phyloP scores from a whole-genome alignment of 2,113 vertebrate genomes.

The Scomber japonicus region DNA sequence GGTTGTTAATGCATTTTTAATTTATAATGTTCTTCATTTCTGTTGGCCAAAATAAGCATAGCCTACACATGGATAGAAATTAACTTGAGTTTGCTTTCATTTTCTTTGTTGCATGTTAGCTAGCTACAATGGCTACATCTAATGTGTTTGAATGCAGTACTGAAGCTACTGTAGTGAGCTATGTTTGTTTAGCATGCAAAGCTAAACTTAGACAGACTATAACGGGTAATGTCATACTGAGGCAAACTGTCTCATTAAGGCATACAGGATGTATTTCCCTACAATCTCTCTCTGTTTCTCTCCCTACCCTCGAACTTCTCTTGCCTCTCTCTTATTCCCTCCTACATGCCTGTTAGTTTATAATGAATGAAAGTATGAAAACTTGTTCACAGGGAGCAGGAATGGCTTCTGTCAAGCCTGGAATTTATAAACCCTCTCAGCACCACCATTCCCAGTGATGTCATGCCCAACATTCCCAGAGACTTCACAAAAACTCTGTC shows the following conservation, averaged over 20 bases:
- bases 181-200: background rate
- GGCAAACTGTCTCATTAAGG: background rate
- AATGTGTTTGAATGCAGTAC: background rate
- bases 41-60: background rate
- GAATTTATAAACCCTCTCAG: slow-evolving; percentile 49
- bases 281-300: no score
- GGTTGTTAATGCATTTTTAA: no score
- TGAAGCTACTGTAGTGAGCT: background rate
- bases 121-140: background rate
- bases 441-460: slow-evolving; percentile 57
- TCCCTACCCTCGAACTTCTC: background rate
- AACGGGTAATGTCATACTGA: background rate
- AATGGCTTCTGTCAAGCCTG: slow-evolving; percentile 50
- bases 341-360: slow-evolving; percentile 8
- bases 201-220: background rate
- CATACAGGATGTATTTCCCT: background rate
- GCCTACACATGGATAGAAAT: background rate
- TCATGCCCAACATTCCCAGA: slow-evolving; percentile 67
- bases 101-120: background rate
- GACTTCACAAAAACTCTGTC: slow-evolving; percentile 27
- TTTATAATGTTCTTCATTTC: no score
- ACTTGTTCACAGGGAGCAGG: slow-evolving; percentile 25
- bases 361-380: slow-evolving; percentile 54
- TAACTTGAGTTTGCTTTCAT: background rate
- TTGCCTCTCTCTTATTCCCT: background rate